Evolutionary conservation across 1,140 invertebrate genomes (phyloP).

Genomic region (Linepithema humile): DNA sequence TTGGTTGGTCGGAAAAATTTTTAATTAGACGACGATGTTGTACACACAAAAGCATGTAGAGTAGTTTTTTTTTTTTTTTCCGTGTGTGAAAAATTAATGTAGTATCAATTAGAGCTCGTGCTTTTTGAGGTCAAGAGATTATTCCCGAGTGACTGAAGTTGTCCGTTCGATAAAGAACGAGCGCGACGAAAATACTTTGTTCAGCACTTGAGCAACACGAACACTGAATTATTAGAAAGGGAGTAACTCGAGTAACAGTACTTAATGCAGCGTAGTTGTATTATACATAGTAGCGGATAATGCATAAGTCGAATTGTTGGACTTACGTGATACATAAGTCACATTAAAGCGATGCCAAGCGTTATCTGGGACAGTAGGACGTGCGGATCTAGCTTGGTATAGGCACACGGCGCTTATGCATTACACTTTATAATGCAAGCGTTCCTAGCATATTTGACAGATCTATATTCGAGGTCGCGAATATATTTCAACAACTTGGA

Average conservation of each 20-base stretch:
- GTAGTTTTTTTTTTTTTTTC: not conserved
- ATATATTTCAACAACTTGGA: not conserved
- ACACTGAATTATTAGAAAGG: not conserved
- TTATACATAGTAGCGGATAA: not conserved
- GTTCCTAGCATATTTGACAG: not conserved
- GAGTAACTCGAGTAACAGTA: not conserved
- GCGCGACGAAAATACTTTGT: not conserved
- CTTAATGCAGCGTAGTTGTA: not conserved
- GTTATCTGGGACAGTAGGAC: slow-evolving; percentile 1
- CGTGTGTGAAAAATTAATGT: not conserved
- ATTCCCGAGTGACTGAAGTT: not conserved
- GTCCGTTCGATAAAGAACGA: not conserved
- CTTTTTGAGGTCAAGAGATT: not conserved
- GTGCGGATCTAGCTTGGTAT: not conserved
- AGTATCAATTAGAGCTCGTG: not conserved
- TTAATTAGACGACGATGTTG: not conserved
- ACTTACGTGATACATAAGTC: too few species aligned
- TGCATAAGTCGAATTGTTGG: not conserved
- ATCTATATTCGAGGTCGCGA: not conserved
- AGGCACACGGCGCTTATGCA: slow-evolving; percentile 1
- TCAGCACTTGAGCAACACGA: not conserved
- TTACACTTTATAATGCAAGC: not conserved
- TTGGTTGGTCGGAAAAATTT: not conserved
- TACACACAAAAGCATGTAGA: not conserved
- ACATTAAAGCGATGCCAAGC: not conserved